phyloP scores from a whole-genome alignment of 2,888 invertebrate species.

The Drosophila flavopinicola region DNA sequence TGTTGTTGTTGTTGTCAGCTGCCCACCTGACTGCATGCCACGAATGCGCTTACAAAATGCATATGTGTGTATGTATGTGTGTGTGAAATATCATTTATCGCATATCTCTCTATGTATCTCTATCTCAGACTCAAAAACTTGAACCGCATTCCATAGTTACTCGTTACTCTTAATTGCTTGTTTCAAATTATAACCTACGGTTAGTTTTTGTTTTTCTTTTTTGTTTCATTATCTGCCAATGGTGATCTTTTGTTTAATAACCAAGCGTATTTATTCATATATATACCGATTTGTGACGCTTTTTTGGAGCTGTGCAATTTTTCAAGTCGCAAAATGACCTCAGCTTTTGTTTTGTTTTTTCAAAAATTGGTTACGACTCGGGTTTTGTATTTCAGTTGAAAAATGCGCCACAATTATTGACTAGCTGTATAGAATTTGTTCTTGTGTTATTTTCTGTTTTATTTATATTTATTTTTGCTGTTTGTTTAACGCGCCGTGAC shows the following conservation, averaged over 20 bases:
- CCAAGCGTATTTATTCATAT: constrained; percentile 22
- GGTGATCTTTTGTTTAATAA: constrained; percentile 37
- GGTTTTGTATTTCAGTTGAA: constrained; percentile 52
- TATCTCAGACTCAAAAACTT: constrained; percentile 6
- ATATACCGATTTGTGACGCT: constrained; percentile 32
- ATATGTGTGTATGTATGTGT: constrained; percentile 9
- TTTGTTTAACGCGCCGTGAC: constrained; percentile 65
- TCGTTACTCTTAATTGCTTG: constrained; percentile 63
- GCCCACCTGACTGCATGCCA: constrained; percentile 36
- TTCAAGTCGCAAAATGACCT: constrained; percentile 65
- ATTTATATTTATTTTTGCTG: constrained; percentile 29
- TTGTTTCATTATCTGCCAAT: constrained; percentile 30
- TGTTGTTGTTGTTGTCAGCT: constrained; percentile 15
- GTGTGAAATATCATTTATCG: constrained; percentile 62
- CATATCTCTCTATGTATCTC: constrained; percentile 44
- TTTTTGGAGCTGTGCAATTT: constrained; percentile 56
- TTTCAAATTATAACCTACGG: constrained; percentile 63
- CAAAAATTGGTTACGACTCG: constrained; percentile 1
- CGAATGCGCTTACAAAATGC: constrained; percentile 43
- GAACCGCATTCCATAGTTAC: constrained; percentile 50
- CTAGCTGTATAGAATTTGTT: constrained; percentile 50
- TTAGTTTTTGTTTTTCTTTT: constrained; percentile 22
- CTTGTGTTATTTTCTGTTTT: constrained; percentile 8
- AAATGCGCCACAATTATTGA: constrained; percentile 49
- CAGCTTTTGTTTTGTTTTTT: constrained; percentile 51